A percentile compares a stretch with the other conserved stretches of the same genome.
Conservation (phyloP, 2,113 vertebrate genomes). For the Xenus cinereus region DNA sequence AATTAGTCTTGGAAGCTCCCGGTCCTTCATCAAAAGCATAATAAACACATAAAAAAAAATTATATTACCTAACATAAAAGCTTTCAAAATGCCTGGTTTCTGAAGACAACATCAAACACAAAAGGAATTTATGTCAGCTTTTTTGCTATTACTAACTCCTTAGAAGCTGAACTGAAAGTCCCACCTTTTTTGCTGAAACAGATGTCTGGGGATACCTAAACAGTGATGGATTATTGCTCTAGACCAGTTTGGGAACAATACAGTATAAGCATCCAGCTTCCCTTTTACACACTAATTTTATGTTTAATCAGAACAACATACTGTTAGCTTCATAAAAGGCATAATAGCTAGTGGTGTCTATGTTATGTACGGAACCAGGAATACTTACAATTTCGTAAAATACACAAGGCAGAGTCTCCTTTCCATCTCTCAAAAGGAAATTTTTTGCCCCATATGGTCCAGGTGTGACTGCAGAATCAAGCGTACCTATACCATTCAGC, state of each 20-base stretch:
- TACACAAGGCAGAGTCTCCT: conserved; percentile 82
- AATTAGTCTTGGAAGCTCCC: conserved; percentile 88
- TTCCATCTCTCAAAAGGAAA: conserved; percentile 91
- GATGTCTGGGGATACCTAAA: background rate
- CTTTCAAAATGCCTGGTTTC: background rate
- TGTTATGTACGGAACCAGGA: background rate
- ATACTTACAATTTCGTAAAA: conserved; percentile 94
- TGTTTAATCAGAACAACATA: background rate
- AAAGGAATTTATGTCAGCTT: background rate
- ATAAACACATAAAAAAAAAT: background rate
- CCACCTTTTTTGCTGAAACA: background rate
- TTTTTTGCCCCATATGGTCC: conserved; percentile 85
- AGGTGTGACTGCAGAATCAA: conserved; percentile 91
- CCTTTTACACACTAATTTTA: background rate
- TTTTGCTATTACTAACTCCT: background rate
- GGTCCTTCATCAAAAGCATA: conserved; percentile 79
- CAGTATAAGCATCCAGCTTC: background rate
- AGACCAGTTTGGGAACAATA: background rate
- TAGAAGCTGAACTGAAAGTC: background rate
- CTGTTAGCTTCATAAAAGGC: background rate
- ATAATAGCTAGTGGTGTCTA: background rate
- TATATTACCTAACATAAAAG: background rate
- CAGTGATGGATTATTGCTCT: background rate
- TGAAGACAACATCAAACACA: background rate
- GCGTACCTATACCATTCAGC: conserved; percentile 75